phyloP scores from a whole-genome alignment of 2,888 invertebrate genomes.

The Latheticus oryzae region DNA sequence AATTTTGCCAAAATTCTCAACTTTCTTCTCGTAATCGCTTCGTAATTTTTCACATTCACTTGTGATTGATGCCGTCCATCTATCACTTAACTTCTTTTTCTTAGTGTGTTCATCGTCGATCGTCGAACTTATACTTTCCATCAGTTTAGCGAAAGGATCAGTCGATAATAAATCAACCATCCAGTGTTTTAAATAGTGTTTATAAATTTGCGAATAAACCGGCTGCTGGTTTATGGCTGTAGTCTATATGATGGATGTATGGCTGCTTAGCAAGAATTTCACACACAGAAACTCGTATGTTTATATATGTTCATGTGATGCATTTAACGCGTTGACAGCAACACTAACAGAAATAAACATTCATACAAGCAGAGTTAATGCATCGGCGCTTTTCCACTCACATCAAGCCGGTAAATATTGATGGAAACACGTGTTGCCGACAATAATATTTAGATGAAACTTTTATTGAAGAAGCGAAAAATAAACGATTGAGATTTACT shows the following conservation, averaged over 20 bases:
- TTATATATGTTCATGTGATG: slow-evolving; percentile 54
- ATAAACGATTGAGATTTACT: too few relatives aligned
- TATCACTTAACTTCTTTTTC: slow-evolving; percentile 13
- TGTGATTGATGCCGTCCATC: slow-evolving; percentile 16
- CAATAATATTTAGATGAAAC: slow-evolving; percentile 47
- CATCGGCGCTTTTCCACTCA: slow-evolving; percentile 39
- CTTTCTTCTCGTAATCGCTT: too few relatives aligned
- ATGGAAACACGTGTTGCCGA: slow-evolving; percentile 50
- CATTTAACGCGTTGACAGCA: slow-evolving; percentile 55
- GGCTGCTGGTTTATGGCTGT: slow-evolving; percentile 45
- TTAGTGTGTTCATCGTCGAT: slow-evolving; percentile 15
- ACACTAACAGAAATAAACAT: slow-evolving; percentile 54
- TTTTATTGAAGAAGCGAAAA: too few relatives aligned
- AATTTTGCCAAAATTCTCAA: slow-evolving; percentile 11
- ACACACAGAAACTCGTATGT: slow-evolving; percentile 46
- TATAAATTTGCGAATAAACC: too few relatives aligned
- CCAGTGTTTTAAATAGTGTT: slow-evolving; percentile 41
- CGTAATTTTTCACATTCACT: slow-evolving; percentile 20
- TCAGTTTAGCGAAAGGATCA: slow-evolving; percentile 20
- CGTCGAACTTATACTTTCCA: slow-evolving; percentile 32
- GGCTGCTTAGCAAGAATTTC: slow-evolving; percentile 47
- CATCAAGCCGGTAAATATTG: slow-evolving; percentile 46
- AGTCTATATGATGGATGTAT: slow-evolving; percentile 48
- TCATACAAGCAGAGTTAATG: slow-evolving; percentile 46
- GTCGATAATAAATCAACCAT: slow-evolving; percentile 39